phyloP scores from a whole-genome alignment of 2,888 invertebrate species.

The Hypselothyrea guttata region DNA sequence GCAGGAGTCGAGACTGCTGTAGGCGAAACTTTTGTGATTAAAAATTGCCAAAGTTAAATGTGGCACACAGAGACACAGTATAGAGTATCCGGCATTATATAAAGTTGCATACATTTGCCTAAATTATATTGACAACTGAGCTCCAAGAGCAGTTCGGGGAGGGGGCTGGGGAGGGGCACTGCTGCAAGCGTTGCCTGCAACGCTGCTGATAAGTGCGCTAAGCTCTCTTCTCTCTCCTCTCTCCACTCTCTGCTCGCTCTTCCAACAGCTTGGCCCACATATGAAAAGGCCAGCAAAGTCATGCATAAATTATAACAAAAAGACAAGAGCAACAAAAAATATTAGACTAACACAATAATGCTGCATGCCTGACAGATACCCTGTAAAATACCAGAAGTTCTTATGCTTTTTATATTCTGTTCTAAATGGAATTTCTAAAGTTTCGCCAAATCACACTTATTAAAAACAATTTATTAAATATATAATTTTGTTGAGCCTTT shows the following conservation, averaged over 20 bases:
- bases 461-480: too few relatives aligned
- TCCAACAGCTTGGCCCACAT: conserved; percentile 28
- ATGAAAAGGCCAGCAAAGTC: conserved; percentile 43
- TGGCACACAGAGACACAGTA: conserved; percentile 22
- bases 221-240: too few relatives aligned
- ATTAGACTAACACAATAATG: too few relatives aligned
- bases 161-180: conserved; percentile 16
- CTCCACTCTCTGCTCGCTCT: too few relatives aligned
- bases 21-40: conserved; percentile 67
- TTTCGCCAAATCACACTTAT: too few relatives aligned
- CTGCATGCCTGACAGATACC: too few relatives aligned
- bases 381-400: too few relatives aligned
- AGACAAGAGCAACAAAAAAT: conserved; percentile 32
- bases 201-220: conserved; percentile 67
- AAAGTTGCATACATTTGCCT: conserved; percentile 69
- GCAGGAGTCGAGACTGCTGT: conserved; percentile 27
- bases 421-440: too few relatives aligned
- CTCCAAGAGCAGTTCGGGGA: too few relatives aligned
- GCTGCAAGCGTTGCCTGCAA: conserved; percentile 45
- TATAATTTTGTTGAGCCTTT: too few relatives aligned
- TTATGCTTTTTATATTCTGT: too few relatives aligned
- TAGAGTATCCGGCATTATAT: not conserved
- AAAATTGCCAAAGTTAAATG: conserved; percentile 62
- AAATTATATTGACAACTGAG: conserved; percentile 72
- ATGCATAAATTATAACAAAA: conserved; percentile 69